These are phyloP conservation scores for Gymnosoma rotundatum DNA, from an alignment of 2,888 invertebrate species.

Conservation along the genomic window DNA sequence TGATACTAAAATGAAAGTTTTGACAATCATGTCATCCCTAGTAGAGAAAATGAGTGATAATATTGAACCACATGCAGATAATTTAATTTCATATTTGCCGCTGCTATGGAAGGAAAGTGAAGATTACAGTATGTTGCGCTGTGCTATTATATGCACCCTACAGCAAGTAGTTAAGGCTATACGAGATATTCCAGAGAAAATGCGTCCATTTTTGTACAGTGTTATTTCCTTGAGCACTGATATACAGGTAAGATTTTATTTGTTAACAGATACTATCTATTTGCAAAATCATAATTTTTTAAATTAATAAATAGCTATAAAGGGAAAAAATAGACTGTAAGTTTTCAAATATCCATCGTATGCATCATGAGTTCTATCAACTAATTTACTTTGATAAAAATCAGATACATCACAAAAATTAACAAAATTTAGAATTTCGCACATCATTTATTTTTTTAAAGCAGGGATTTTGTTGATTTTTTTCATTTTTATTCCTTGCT, in stretches of 20 bases:
- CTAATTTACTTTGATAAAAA: too few species aligned
- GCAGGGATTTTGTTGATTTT: too few species aligned
- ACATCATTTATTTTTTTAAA: too few species aligned
- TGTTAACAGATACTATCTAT: not conserved
- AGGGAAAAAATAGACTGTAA: too few species aligned
- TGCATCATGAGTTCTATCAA: too few species aligned
- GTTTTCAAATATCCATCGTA: too few species aligned
- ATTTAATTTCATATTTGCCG: constrained; percentile 92
- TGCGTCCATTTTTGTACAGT: constrained; percentile 86
- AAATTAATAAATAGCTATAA: too few species aligned
- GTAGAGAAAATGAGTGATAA: constrained; percentile 92
- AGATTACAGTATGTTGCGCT: constrained; percentile 94
- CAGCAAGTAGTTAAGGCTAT: constrained; percentile 90
- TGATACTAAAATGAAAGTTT: constrained; percentile 97
- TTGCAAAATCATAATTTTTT: too few species aligned
- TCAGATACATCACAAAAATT: too few species aligned
- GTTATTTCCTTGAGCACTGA: constrained; percentile 90
- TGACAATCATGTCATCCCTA: constrained; percentile 94
- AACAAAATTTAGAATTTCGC: too few species aligned
- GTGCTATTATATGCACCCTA: constrained; percentile 93
- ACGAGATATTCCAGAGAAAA: constrained; percentile 84
- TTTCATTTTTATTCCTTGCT: too few species aligned
- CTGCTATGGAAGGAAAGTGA: constrained; percentile 94
- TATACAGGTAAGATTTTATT: constrained; percentile 83
- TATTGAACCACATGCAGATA: constrained; percentile 86